Conservation (phyloP, 2,888 invertebrate genomes). For the Neria commutata region DNA sequence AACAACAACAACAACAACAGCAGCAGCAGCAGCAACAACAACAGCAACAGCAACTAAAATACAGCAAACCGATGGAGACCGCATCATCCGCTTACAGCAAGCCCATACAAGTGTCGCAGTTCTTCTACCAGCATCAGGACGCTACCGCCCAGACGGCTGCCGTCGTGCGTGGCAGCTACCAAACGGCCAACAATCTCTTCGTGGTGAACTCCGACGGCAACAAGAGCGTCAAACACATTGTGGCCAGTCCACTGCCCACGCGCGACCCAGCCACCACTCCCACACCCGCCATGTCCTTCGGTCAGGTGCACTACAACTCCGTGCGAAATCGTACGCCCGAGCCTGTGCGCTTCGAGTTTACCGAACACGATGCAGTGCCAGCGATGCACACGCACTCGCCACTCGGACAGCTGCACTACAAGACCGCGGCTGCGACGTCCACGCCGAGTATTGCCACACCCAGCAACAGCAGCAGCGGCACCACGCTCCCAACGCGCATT, state of each 20-base stretch:
- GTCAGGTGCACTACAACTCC: constrained; percentile 33
- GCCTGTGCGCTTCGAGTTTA: constrained; percentile 57
- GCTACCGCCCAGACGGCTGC: constrained; percentile 38
- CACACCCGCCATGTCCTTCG: constrained; percentile 30
- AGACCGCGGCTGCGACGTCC: constrained; percentile 19
- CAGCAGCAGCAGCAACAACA: constrained; percentile 23
- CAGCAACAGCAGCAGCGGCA: constrained; percentile 21
- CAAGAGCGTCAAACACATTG: constrained; percentile 49
- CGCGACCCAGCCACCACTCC: constrained; percentile 32
- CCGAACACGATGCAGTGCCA: constrained; percentile 56
- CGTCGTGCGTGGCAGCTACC: constrained; percentile 52
- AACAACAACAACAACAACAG: constrained; percentile 36
- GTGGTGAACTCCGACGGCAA: constrained; percentile 55
- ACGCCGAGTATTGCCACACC: constrained; percentile 15
- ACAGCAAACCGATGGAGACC: constrained; percentile 26
- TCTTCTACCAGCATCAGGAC: constrained; percentile 47
- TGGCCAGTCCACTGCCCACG: constrained; percentile 37
- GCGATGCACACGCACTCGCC: constrained; percentile 53
- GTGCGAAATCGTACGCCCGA: constrained; percentile 45
- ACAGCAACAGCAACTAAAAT: constrained; percentile 25
- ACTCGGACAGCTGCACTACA: constrained; percentile 35
- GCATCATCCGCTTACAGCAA: constrained; percentile 36
- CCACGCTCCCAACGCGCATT: constrained; percentile 2
- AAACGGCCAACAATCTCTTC: constrained; percentile 51
- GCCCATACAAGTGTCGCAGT: constrained; percentile 39